Percentiles rank a stretch among this genome's conserved stretches.
Conservation (phyloP, 1,140 invertebrate genomes). For the Achroia grisella region DNA sequence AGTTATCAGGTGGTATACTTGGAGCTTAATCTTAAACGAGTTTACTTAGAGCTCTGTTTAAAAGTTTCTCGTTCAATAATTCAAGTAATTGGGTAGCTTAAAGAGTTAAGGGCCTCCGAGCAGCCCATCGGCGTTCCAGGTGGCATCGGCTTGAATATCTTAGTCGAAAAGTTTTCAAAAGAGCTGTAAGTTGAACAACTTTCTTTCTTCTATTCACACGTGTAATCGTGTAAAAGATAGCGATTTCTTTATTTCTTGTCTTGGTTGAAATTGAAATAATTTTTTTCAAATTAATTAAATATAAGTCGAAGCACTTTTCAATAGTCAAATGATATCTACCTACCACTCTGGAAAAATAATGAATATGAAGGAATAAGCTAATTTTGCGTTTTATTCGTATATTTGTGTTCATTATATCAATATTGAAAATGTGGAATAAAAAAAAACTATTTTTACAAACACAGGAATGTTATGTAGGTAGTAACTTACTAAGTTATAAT, state of each 20-base stretch:
- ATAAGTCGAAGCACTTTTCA: too few relatives aligned
- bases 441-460: too few relatives aligned
- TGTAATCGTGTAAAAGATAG: not conserved
- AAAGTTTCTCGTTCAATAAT: conserved; percentile 17
- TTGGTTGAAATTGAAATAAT: too few relatives aligned
- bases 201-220: not conserved
- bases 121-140: not conserved
- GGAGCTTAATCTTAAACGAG: conserved; percentile 24
- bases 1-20: conserved; percentile 25
- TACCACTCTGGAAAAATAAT: too few relatives aligned
- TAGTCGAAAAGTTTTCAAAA: not conserved
- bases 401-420: too few relatives aligned
- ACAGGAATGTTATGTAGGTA: too few relatives aligned
- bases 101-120: not conserved
- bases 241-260: not conserved
- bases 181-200: not conserved
- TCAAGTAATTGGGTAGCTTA: conserved; percentile 16
- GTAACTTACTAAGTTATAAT: too few relatives aligned
- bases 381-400: too few relatives aligned
- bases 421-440: too few relatives aligned
- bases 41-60: conserved; percentile 13
- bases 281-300: too few relatives aligned
- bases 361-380: too few relatives aligned
- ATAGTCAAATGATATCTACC: too few relatives aligned
- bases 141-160: not conserved